Conservation (phyloP, 2,797 vertebrate genomes). For the Hypotaenidia philippensis region DNA sequence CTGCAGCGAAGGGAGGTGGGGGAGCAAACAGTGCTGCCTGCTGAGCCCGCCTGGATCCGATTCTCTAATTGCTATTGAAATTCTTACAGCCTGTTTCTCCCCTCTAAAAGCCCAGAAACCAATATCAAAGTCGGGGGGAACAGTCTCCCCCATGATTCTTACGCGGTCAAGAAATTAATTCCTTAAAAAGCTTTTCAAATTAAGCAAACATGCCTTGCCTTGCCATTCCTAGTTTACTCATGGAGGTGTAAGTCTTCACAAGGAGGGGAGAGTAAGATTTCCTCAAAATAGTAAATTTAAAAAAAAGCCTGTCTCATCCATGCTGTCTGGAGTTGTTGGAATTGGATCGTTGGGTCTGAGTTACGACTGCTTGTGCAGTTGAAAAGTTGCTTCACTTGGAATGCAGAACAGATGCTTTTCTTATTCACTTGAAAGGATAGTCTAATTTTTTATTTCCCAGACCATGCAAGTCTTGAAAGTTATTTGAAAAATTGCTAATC, state of each 20-base stretch:
- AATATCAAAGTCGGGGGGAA: background rate
- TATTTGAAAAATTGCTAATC: constrained; percentile 23
- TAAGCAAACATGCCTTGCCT: background rate
- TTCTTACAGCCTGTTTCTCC: background rate
- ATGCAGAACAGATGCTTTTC: constrained; percentile 39
- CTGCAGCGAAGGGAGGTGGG: background rate
- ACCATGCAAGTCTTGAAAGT: background rate
- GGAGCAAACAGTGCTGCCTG: background rate
- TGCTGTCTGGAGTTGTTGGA: background rate
- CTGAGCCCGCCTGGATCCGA: background rate
- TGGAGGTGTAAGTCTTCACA: background rate
- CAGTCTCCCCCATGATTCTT: background rate
- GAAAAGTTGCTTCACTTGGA: background rate
- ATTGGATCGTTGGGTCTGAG: background rate
- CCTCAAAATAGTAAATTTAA: background rate
- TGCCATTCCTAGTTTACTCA: background rate
- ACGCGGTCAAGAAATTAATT: background rate
- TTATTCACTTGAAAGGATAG: background rate
- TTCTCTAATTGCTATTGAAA: background rate
- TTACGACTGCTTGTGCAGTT: background rate
- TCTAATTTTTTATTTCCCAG: background rate
- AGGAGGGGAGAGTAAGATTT: background rate
- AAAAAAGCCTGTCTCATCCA: background rate
- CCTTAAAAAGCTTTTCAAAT: background rate
- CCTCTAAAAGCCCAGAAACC: background rate